Evolutionary conservation across 2,888 invertebrate genomes (phyloP), one percentile per base, ranked within the genome.

Genomic region (Heliothis peltigera): DNA sequence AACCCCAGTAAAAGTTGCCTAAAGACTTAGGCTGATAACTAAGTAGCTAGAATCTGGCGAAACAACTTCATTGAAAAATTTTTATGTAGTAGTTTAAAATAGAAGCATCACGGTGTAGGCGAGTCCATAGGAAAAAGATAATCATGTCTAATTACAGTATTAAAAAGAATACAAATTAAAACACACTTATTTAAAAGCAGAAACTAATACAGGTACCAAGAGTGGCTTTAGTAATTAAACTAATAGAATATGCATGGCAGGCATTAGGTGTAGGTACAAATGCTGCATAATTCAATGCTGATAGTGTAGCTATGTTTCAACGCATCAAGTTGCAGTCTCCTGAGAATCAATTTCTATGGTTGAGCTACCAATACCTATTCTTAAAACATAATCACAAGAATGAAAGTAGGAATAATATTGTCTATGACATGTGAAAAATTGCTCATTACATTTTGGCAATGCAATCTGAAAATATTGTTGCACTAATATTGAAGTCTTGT

Each of bases 221-320:
- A 8, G 44, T 52, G 57, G 55, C 75, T 60, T 70, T 64, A 60
- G 35, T 54, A 28, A 57, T 70, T 54, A 62, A 64, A 47, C 15
- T 55, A 56, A 79, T 76, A 21, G 22, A 55, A 65, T 58, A 76
- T 68, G 67, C 64, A 68, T 54, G 28, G 32, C 66, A 51, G 47
- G 35, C 18, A 56, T 42, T 42, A 43, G 25, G 17, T 55, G n/a
- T n/a, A n/a, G n/a, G 48, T 51, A 58, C 62, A 51, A 66, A 42
- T 70, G 59, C 19, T 75, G 70, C 39, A 63, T 78, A 55, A 65
- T 69, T 73, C 22, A 54, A 39, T 4, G n/a, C n/a, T 32, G 18
- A 4, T 28, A 39, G 28, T 64, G 51, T 19, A 42, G 47, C 3
- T 59, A 42, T 7, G 18, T 28, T 42, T 52, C 43, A 18, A 48